Base-by-base conservation (phyloP, 2,888 invertebrate genomes). In the Dorcus parallelipipedus region DNA sequence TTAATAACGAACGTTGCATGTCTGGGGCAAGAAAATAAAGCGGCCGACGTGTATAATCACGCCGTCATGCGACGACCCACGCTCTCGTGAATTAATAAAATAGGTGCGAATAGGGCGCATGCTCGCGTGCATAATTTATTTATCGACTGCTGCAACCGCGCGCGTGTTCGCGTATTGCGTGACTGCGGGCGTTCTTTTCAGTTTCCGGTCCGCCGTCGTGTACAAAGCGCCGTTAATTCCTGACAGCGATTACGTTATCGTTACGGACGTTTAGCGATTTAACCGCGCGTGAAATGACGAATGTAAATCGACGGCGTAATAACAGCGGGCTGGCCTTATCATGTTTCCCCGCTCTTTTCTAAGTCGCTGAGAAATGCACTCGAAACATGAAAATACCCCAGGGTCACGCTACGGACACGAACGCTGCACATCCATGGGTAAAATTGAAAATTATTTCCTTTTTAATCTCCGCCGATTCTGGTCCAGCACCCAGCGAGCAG, bases 391-490 rank as follows among this genome's bases (percentile, higher is more conserved):
- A 58, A 58, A 43, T 54, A 33, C 49, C 58, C 49, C 53, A 54
- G 49, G 53, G 39, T 49, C 43, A 53, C 39, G 53, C 49, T 51
- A 47, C 43, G 49, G 53, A 43, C 20, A 38, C 45, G 41, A 49
- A 54, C 49, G 50, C 50, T 17, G 26, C 61, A 40, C 69, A 71
- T 65, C 64, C 65, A 43, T 72, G 71, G 72, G 72, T 72, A 61
- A 9, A n/a, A 38, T 10, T 26, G 17, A 17, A n/a, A 14, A n/a
- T 43, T 45, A 23, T 49, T 38, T 9, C 14, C 26, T 33, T 33
- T 33, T 33, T 33, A 33, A 6, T 20, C 26, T 33, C 26, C 7
- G 3, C 6, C 3, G 26, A 20, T 20, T 20, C 20, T 20, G 7
- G 26, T 33, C 26, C 26, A 33, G 26, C 26, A 9, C 6, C 10